These are phyloP conservation scores for Hemistola chrysoprasaria DNA, from an alignment of 2,888 invertebrate genomes.

Conservation along the genomic window DNA sequence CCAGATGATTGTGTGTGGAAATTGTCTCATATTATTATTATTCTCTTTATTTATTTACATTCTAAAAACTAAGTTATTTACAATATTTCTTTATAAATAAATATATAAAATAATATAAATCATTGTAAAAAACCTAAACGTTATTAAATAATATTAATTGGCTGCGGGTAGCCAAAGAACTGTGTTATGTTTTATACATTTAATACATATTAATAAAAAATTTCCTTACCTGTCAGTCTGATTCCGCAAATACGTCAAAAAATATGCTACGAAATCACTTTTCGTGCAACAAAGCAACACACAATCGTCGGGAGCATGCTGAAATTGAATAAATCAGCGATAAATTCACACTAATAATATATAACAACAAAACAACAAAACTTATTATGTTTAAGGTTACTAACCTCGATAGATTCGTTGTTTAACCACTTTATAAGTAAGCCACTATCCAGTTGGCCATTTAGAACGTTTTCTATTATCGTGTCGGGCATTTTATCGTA, in stretches of 20 bases:
- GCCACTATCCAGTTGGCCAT: slow-evolving; percentile 59
- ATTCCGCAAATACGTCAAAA: slow-evolving; percentile 77
- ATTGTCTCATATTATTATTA: too few relatives aligned
- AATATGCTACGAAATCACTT: slow-evolving; percentile 82
- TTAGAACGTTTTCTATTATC: slow-evolving; percentile 72
- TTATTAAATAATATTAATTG: too few relatives aligned
- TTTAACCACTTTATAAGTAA: slow-evolving; percentile 72
- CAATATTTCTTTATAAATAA: too few relatives aligned
- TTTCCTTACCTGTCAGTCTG: slow-evolving; percentile 75
- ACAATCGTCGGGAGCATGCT: slow-evolving; percentile 65
- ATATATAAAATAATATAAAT: too few relatives aligned
- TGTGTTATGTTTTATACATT: too few relatives aligned
- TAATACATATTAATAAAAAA: neutral
- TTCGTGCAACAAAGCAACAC: slow-evolving; percentile 60
- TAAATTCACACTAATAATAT: slow-evolving; percentile 23
- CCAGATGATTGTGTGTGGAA: too few relatives aligned
- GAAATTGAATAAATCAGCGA: slow-evolving; percentile 36
- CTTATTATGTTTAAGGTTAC: slow-evolving; percentile 19
- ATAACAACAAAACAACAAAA: slow-evolving; percentile 5
- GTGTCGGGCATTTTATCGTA: slow-evolving; percentile 68
- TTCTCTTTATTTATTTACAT: too few relatives aligned
- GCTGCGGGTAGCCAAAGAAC: too few relatives aligned
- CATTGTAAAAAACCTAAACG: too few relatives aligned
- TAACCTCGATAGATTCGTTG: slow-evolving; percentile 63
- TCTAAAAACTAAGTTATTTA: too few relatives aligned